These are phyloP conservation scores for Diloba caeruleocephala DNA, from an alignment of 2,888 invertebrate genomes.

Conservation along the genomic window DNA sequence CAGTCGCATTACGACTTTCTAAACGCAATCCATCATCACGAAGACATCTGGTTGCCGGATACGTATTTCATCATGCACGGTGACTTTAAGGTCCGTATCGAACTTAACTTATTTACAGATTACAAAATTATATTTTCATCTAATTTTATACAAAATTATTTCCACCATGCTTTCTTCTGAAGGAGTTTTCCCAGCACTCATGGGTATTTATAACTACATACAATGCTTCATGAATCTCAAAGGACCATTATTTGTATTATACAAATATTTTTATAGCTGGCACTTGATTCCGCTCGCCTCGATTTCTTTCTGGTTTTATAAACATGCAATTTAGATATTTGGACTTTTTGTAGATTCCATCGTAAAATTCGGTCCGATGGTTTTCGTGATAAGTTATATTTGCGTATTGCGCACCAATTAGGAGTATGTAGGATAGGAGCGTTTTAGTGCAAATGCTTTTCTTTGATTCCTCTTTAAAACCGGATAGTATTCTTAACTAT, in stretches of 20 bases:
- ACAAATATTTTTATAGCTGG: constrained; percentile 69
- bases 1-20: constrained; percentile 96
- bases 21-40: constrained; percentile 97
- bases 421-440: constrained; percentile 59
- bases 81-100: constrained; percentile 92
- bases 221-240: constrained; percentile 73
- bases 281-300: constrained; percentile 63
- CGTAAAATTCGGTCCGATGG: constrained; percentile 62
- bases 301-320: constrained; percentile 63
- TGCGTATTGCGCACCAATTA: constrained; percentile 57
- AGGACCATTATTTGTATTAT: constrained; percentile 71
- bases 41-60: constrained; percentile 97
- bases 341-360: constrained; percentile 60
- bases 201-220: constrained; percentile 79
- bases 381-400: constrained; percentile 57
- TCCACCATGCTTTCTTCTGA: constrained; percentile 78
- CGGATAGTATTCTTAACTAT: constrained; percentile 44
- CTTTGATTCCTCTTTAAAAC: constrained; percentile 38
- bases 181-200: constrained; percentile 81
- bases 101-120: constrained; percentile 40
- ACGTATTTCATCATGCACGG: constrained; percentile 99
- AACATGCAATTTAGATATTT: constrained; percentile 57
- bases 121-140: constrained; percentile 56
- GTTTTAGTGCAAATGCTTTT: constrained; percentile 58
- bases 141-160: constrained; percentile 74